Base-by-base conservation (phyloP, 2,888 invertebrate species). In the Cotesia congregata region DNA sequence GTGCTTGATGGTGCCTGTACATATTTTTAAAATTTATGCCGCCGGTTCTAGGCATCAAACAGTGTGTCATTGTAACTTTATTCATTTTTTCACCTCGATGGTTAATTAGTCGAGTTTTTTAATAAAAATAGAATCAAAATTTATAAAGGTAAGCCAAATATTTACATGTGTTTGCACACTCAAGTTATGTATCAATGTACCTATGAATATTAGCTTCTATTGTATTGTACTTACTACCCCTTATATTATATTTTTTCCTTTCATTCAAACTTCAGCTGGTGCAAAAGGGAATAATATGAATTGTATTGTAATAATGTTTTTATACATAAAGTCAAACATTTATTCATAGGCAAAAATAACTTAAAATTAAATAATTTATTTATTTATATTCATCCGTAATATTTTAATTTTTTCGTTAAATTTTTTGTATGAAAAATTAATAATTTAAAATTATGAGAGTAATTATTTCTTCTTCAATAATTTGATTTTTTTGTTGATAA, bases 11-110 rank as follows among this genome's bases (percentile, higher is more conserved):
- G 70, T 39, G 71, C 60, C 30, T 69, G 72, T n/a, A 61, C 65
- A 64, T 67, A 72, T 61, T 67, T 41, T n/a, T 71, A 50, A 74
- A 74, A 71, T 67, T 41, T 71, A 67, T 73, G 61, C n/a, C 68
- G 50, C 50, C 50, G 50, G 50, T 50, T 50, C 7, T 50, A 1
- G 12, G 12, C 50, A 50, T 50, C 7, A 50, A 50, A 30, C 30
- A 30, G 30, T 30, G 30, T 30, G 30, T 30, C 30, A 30, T 30
- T 30, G 30, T 30, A 30, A 30, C 30, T 30, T 30, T 30, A 30
- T 30, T 30, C 0, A 30, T 30, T 30, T 30, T 30, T 30, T 30
- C 30, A 30, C 30, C 30, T 30, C 30, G 30, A 30, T 30, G 30
- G 30, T 30, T 30, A 30, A 30, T 30, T 30, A 30, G 30, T 30